phyloP scores from a whole-genome alignment of 2,888 invertebrate genomes.

The Apodemia zela region DNA sequence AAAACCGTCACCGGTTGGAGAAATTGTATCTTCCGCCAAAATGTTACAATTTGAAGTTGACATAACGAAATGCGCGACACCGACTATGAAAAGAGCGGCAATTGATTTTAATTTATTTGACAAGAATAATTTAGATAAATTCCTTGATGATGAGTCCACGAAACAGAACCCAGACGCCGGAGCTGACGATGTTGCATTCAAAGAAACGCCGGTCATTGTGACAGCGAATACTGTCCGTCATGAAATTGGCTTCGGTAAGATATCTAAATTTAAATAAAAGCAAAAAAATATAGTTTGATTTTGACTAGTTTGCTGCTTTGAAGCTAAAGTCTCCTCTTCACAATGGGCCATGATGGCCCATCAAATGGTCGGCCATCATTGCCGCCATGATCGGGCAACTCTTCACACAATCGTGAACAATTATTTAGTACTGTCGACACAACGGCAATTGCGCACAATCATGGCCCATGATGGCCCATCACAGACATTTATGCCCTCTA shows the following conservation, averaged over 20 bases:
- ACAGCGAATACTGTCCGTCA: constrained; percentile 63
- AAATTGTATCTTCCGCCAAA: constrained; percentile 68
- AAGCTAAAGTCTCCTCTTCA: background rate
- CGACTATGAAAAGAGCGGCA: constrained; percentile 69
- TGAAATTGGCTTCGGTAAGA: constrained; percentile 71
- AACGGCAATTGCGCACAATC: too few species aligned
- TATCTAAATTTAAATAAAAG: background rate
- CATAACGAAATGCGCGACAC: constrained; percentile 52
- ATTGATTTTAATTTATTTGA: constrained; percentile 68
- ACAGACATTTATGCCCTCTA: too few species aligned
- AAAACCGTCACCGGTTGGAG: constrained; percentile 61
- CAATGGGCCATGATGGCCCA: too few species aligned
- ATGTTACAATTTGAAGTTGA: constrained; percentile 70
- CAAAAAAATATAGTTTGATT: background rate
- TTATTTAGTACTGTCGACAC: too few species aligned
- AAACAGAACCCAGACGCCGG: constrained; percentile 29
- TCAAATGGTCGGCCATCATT: too few species aligned
- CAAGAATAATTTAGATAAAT: constrained; percentile 59
- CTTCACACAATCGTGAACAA: too few species aligned
- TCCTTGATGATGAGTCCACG: constrained; percentile 47
- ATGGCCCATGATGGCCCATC: too few species aligned
- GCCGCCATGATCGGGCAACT: too few species aligned
- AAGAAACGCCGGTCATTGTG: constrained; percentile 62
- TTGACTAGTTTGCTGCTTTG: background rate
- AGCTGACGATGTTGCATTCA: constrained; percentile 37